Conservation (phyloP, 2,888 invertebrate genomes). For the Doris montereyensis region DNA sequence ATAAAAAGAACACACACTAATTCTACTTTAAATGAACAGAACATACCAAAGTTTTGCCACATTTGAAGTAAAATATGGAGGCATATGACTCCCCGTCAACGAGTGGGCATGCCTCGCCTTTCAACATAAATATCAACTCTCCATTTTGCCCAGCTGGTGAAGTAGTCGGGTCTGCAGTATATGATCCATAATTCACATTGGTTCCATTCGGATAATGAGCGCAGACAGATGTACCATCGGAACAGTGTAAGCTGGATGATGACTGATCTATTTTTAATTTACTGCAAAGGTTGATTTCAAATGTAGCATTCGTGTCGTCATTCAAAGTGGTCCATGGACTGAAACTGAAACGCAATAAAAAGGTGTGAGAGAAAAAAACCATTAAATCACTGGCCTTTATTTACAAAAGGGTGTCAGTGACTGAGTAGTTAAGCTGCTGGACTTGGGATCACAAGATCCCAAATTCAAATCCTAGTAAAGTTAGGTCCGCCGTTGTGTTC, state of each 20-base stretch:
- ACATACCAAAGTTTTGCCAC: slow-evolving; percentile 62
- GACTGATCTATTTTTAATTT: slow-evolving; percentile 42
- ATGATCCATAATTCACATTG: slow-evolving; percentile 49
- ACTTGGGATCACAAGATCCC: too few relatives aligned
- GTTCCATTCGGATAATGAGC: slow-evolving; percentile 47
- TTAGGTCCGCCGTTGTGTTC: too few relatives aligned
- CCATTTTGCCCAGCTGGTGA: slow-evolving; percentile 43
- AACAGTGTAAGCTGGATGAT: slow-evolving; percentile 48
- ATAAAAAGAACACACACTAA: too few relatives aligned
- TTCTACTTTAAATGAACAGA: too few relatives aligned
- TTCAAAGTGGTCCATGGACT: slow-evolving; percentile 54
- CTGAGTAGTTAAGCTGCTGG: too few relatives aligned
- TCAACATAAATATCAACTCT: slow-evolving; percentile 49
- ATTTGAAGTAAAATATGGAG: slow-evolving; percentile 59
- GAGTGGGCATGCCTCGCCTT: slow-evolving; percentile 53
- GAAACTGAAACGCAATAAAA: slow-evolving; percentile 40
- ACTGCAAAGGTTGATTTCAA: slow-evolving; percentile 56
- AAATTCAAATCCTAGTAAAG: too few relatives aligned
- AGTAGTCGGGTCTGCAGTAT: slow-evolving; percentile 33
- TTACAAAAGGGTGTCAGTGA: too few relatives aligned
- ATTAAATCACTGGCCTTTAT: too few relatives aligned
- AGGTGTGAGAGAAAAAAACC: background rate
- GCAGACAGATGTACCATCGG: slow-evolving; percentile 50
- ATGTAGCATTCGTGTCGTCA: slow-evolving; percentile 50
- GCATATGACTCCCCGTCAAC: slow-evolving; percentile 43